phyloP scores from a whole-genome alignment of 2,113 vertebrate species.

The Patagioenas fasciata region DNA sequence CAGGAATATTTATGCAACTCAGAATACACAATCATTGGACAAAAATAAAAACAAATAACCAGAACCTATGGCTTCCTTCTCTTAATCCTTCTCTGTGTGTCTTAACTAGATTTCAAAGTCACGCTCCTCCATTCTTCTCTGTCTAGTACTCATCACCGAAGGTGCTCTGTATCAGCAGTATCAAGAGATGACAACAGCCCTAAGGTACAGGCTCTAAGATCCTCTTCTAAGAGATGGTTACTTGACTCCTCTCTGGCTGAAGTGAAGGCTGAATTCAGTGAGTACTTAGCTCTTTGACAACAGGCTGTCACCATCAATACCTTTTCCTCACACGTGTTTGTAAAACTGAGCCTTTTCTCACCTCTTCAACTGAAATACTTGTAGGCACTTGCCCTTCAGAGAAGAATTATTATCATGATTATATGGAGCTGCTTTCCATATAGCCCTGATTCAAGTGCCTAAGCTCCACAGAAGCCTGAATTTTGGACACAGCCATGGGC shows the following conservation, averaged over 20 bases:
- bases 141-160: neutral
- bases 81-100: neutral
- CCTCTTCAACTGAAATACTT: neutral
- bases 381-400: neutral
- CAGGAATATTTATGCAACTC: neutral
- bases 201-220: neutral
- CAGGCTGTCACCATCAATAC: neutral
- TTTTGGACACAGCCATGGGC: neutral
- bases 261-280: neutral
- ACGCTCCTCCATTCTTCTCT: neutral
- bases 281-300: neutral
- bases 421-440: neutral
- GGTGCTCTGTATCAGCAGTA: fast-evolving
- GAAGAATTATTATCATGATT: neutral
- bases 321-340: neutral
- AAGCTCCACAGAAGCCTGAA: neutral
- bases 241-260: neutral
- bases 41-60: neutral
- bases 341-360: neutral
- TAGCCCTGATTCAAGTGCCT: neutral
- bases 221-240: neutral
- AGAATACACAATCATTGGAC: neutral
- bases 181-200: neutral
- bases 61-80: neutral
- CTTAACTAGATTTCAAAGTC: neutral